phyloP scores from a whole-genome alignment of 2,888 invertebrate genomes.

The Temnothorax rugatulus region DNA sequence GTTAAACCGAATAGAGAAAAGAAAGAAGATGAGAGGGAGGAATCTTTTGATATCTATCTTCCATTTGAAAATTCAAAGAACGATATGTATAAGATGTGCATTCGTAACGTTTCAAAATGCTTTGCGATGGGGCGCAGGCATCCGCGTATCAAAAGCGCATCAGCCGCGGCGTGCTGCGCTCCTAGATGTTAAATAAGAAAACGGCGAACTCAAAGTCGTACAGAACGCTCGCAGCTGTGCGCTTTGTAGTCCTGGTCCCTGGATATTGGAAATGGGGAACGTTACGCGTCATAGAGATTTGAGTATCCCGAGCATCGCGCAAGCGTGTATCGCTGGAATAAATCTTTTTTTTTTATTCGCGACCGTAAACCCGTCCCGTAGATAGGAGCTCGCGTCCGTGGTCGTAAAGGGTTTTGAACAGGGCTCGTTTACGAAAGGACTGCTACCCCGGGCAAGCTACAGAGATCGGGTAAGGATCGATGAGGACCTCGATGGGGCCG shows the following conservation, averaged over 20 bases:
- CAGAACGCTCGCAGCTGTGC: background rate
- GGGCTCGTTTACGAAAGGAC: constrained; percentile 40
- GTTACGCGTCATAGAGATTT: constrained; percentile 1
- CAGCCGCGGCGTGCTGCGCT: background rate
- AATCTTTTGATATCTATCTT: constrained; percentile 22
- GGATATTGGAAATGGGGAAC: constrained; percentile 31
- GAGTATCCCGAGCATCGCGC: constrained; percentile 30
- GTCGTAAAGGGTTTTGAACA: constrained; percentile 41
- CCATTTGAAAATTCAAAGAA: constrained; percentile 39
- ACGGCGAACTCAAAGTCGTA: background rate
- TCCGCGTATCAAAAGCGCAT: constrained; percentile 38
- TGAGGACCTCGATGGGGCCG: constrained; percentile 58
- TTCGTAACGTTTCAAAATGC: constrained; percentile 13
- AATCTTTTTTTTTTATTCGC: constrained; percentile 47
- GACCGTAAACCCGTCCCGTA: constrained; percentile 19
- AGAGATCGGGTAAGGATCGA: constrained; percentile 47
- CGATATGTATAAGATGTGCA: constrained; percentile 32
- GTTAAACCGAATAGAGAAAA: background rate
- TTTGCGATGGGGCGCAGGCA: constrained; percentile 4
- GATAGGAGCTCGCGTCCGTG: background rate
- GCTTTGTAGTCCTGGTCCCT: constrained; percentile 14
- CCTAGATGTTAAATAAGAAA: constrained; percentile 47
- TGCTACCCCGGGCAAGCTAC: constrained; percentile 27
- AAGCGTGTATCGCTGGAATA: constrained; percentile 33
- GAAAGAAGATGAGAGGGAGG: background rate